These are phyloP conservation scores for Haliclona indistincta DNA, from an alignment of 37 sponge, comb jelly and placozoan genomes.

Conservation along the genomic window DNA sequence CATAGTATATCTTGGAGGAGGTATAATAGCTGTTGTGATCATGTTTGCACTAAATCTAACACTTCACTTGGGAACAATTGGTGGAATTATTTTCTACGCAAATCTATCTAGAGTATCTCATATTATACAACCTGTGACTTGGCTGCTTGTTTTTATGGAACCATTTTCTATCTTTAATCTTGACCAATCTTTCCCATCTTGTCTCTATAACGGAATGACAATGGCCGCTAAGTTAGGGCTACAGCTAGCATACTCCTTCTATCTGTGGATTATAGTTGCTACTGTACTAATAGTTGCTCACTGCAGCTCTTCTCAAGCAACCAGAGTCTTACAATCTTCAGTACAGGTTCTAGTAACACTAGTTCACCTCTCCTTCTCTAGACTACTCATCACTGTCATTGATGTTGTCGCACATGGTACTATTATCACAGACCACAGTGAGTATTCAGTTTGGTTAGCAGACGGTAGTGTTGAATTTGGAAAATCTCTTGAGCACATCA, in stretches of 20 bases:
- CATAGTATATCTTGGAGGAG: background rate
- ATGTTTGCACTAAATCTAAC: background rate
- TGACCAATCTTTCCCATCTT: background rate
- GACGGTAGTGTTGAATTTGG: conserved; percentile 5
- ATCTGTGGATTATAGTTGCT: conserved; percentile 2
- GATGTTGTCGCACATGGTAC: background rate
- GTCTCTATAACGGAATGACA: background rate
- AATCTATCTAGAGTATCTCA: background rate
- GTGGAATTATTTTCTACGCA: background rate
- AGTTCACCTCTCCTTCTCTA: conserved; percentile 3
- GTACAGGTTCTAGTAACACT: background rate
- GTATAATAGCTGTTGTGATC: background rate
- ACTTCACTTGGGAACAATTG: background rate
- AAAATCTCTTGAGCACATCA: background rate
- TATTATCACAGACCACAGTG: background rate
- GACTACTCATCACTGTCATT: background rate
- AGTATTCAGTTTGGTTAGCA: background rate
- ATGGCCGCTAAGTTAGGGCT: background rate
- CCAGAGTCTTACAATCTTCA: background rate
- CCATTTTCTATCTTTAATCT: too few relatives aligned
- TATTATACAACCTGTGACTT: too few relatives aligned
- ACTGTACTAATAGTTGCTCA: background rate
- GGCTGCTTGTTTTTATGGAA: too few relatives aligned
- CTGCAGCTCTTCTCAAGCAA: background rate
- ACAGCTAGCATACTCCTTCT: background rate